These are phyloP conservation scores for Acronicta alni DNA, from an alignment of 2,888 invertebrate genomes.

Conservation along the genomic window DNA sequence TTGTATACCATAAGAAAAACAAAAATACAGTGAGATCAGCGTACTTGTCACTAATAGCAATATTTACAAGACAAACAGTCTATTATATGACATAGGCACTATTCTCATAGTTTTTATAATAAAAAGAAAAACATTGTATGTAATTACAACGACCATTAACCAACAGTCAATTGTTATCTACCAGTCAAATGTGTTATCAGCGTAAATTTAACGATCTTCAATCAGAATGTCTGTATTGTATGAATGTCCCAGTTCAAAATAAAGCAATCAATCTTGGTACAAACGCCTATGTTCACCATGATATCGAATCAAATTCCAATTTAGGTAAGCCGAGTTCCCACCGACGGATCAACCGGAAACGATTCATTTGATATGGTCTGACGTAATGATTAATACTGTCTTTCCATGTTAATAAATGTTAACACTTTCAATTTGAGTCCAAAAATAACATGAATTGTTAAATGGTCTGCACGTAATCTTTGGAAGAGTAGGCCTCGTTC, in stretches of 20 bases:
- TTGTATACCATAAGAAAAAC: too few relatives aligned
- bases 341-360: slow-evolving; percentile 46
- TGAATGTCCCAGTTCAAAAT: slow-evolving; percentile 31
- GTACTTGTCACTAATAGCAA: not conserved
- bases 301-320: slow-evolving; percentile 54
- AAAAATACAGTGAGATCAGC: too few relatives aligned
- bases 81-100: too few relatives aligned
- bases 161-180: slow-evolving; percentile 7
- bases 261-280: slow-evolving; percentile 47
- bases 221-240: slow-evolving; percentile 26
- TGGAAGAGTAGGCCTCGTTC: too few relatives aligned
- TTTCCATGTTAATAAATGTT: slow-evolving; percentile 39
- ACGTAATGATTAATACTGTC: slow-evolving; percentile 40
- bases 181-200: slow-evolving; percentile 34
- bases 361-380: slow-evolving; percentile 50
- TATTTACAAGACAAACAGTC: not conserved
- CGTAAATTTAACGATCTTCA: slow-evolving; percentile 32
- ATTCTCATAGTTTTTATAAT: too few relatives aligned
- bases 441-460: slow-evolving; percentile 5
- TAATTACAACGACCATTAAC: too few relatives aligned
- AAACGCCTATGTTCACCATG: slow-evolving; percentile 46
- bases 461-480: too few relatives aligned
- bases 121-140: too few relatives aligned
- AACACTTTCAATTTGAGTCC: slow-evolving; percentile 17
- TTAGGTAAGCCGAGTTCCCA: slow-evolving; percentile 39